Evolutionary conservation across 2,113 vertebrate species (phyloP), one percentile per base, ranked within the genome.

Genomic region (Syngnathoides biaculeatus): DNA sequence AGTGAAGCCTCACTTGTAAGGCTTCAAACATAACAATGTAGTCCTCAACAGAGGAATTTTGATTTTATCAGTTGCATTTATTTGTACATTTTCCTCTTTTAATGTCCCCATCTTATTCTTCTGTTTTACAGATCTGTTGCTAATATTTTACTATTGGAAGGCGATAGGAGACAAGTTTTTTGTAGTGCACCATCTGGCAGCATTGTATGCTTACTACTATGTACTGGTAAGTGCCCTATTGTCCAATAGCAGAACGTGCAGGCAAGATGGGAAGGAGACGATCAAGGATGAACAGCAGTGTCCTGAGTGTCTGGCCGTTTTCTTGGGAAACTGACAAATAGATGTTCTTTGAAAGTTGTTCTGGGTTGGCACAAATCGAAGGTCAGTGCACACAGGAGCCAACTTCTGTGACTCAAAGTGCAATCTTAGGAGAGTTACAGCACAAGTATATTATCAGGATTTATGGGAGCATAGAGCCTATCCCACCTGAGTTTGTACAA

Each of bases 101-200:
- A 39, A 78, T 71, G 15, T 79, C 17, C 66, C 55, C 64, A 40
- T 59, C 79, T 26, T 83, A 72, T 77, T 79, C 26, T 65, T 89
- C 62, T 87, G 76, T 85, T 88, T 93, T 92, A 30, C 93, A 99
- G 97, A 99, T 91, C 89, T 99, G 87, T 88, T 96, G 89, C 93
- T 98, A 89, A 93, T 99, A 93, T 92, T 94, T 94, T 94, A 88
- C 84, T 95, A 97, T 87, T 99, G 97, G 97, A 94, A 92, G 87
- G 94, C 94, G 79, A 96, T 98, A 89, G 97, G 97, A 69, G 97
- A 99, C 93, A 94, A 93, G 86, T 96, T 89, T 92, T 98, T 95
- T 93, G 86, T 99, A 91, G 69, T 97, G 76, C 97, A 99, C 86
- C 97, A 99, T 86, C 90, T 95, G 85, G 86, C 95, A 78, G 94